Evolutionary conservation across 2,797 vertebrate genomes (phyloP).

Genomic region (Sarcophilus harrisii): DNA sequence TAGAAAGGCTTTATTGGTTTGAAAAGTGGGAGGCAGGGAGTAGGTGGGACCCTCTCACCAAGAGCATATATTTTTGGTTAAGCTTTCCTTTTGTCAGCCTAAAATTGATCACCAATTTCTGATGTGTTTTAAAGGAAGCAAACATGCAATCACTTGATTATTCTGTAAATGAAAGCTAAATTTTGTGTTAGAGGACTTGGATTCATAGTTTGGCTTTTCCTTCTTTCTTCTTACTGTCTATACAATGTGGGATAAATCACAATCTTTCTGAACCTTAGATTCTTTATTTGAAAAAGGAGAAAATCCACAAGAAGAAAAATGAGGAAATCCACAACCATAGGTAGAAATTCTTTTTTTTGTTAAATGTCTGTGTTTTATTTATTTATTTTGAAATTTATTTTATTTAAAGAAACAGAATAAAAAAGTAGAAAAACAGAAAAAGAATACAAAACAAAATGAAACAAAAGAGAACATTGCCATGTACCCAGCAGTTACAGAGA

Average conservation of each 20-base stretch:
- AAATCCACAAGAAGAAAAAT: neutral
- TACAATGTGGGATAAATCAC: neutral
- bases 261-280: neutral
- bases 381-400: no score
- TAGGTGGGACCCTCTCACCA: conserved; percentile 32
- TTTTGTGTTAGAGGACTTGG: neutral
- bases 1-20: conserved; percentile 51
- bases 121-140: conserved; percentile 36
- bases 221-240: neutral
- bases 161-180: neutral
- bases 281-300: neutral
- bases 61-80: conserved; percentile 36
- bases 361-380: no score
- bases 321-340: neutral
- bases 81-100: conserved; percentile 14
- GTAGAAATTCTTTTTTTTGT: neutral
- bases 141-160: conserved; percentile 36
- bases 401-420: no score
- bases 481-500: no score
- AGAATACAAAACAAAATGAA: no score
- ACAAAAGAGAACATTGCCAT: no score
- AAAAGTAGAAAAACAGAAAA: no score
- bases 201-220: neutral
- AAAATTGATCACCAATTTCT: conserved; percentile 25
- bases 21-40: neutral